Evolutionary conservation across 2,113 vertebrate genomes (phyloP), one percentile per base, ranked within the genome.

Genomic region (Ramphastos sulfuratus): DNA sequence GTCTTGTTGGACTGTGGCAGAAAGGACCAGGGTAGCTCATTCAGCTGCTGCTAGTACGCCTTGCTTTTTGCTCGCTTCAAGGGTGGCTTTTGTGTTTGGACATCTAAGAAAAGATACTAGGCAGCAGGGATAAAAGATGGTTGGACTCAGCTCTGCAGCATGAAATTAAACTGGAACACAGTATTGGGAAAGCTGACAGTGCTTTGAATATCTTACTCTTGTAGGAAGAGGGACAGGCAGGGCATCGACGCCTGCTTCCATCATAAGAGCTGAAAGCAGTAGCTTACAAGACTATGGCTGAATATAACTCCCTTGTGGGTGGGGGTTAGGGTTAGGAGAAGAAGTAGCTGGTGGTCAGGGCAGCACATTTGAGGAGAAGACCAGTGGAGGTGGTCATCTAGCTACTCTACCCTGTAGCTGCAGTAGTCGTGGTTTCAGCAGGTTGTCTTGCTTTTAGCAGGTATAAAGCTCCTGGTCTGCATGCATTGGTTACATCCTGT

Each of bases 31-130:
- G 48, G 90, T 33, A 90, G 73, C 80, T 96, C 76, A 59, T 89
- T 94, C 3, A 0, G 25, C 95, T 94, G 87, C 85, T 89, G 79
- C 37, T 87, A 60, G 20, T 50, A 58, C 0, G 73, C 61, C 25
- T 83, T 89, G 79, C 72, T 86, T 95, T 96, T 92, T 93, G 71
- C 65, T 91, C 0, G 2, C 92, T 92, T 92, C 71, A 48, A 7
- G 90, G 83, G 74, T 93, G 92, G 92, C 74, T 89, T 94, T 91
- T 94, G 85, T 94, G 48, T 89, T 91, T n/a, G 91, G 61, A 72
- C 82, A 59, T 80, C 12, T 91, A 73, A 95, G 91, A 90, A 91
- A 83, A 94, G 93, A 90, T 94, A 91, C 20, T 66, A 86, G 82
- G 76, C 85, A 91, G 90, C 6, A 2, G 58, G 76, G 17, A 94